Base-by-base conservation (phyloP, 30 jellyfish, hydroid and myxozoan genomes). In the Rhopilema esculentum region DNA sequence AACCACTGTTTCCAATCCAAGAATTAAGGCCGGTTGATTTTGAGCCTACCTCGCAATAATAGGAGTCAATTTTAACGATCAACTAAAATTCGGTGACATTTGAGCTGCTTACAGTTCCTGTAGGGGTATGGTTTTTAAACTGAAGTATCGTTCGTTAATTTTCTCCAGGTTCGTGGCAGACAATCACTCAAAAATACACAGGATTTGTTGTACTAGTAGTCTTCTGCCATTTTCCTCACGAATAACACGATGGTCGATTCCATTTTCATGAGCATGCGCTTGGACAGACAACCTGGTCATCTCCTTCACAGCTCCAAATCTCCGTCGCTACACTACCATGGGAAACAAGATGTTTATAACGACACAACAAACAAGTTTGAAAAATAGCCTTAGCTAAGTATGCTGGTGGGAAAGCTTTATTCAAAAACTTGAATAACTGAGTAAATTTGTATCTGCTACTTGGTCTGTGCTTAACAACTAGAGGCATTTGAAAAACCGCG, bases 141-240 rank as follows among this genome's bases (percentile, higher is more conserved):
- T 73, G 25, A 33, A 30, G 20, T 8, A 4, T 33, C 27, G 29
- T 1, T 29, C 69, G 71, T 12, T 30, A 40, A 7, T 1, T 30
- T 26, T 19, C 69, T 73, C 28, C 69, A 73, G 71, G 0, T 33
- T 73, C 84, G 16, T 73, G 69, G 22, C 57, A 40, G 57, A 73
- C 50, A 18, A 33, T 30, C 69, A 30, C 32, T 63, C 23, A 16
- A 32, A 15, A 32, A 40, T 29, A 16, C 17, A 23, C 17, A 22
- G 23, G 30, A 23, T 40, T 73, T 19, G 72, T 72, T 64, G 28
- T 23, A 85, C 57, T 73, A 52, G 28, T 23, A 31, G 6, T 84
- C 92, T 61, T 84, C 92, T 84, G 92, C 92, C 92, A 84, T 84
- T 70, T 84, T 84, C 92, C 92, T 72, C 92, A 84, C 92, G 87